phyloP scores from a whole-genome alignment of 2,797 vertebrate species.

The Acipenser oxyrinchus region DNA sequence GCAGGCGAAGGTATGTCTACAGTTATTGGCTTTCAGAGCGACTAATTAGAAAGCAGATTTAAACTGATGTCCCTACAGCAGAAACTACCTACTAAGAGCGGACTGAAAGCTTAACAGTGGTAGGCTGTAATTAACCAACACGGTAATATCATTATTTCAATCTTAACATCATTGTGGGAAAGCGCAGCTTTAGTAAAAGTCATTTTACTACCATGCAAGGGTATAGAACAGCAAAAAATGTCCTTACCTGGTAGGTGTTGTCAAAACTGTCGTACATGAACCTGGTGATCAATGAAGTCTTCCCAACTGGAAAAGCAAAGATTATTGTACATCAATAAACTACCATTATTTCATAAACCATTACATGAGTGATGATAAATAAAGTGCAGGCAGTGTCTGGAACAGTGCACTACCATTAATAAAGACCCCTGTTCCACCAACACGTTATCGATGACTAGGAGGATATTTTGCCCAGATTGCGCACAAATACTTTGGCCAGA shows the following conservation, averaged over 20 bases:
- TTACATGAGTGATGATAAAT: constrained; percentile 14
- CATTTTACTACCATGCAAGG: not conserved
- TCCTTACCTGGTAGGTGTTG: constrained; percentile 93
- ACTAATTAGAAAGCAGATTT: too few species aligned
- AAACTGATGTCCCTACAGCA: too few species aligned
- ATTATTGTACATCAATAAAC: not conserved
- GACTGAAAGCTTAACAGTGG: too few species aligned
- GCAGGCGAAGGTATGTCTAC: too few species aligned
- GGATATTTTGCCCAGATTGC: not conserved
- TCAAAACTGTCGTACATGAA: constrained; percentile 99
- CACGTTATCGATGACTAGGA: not conserved
- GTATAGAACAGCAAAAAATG: not conserved
- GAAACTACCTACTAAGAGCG: too few species aligned
- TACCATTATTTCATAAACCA: not conserved
- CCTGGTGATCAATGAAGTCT: constrained; percentile 93
- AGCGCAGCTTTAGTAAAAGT: too few species aligned
- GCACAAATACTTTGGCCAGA: too few species aligned
- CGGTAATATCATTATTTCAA: too few species aligned
- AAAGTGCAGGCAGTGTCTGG: constrained; percentile 24
- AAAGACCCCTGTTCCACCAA: not conserved
- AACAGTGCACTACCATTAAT: constrained; percentile 8
- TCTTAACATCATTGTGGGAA: too few species aligned
- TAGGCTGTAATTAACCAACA: too few species aligned
- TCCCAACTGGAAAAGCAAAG: constrained; percentile 71
- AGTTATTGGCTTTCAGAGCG: too few species aligned